Base-by-base conservation (phyloP, 1,140 invertebrate species). In the Wasmannia auropunctata region DNA sequence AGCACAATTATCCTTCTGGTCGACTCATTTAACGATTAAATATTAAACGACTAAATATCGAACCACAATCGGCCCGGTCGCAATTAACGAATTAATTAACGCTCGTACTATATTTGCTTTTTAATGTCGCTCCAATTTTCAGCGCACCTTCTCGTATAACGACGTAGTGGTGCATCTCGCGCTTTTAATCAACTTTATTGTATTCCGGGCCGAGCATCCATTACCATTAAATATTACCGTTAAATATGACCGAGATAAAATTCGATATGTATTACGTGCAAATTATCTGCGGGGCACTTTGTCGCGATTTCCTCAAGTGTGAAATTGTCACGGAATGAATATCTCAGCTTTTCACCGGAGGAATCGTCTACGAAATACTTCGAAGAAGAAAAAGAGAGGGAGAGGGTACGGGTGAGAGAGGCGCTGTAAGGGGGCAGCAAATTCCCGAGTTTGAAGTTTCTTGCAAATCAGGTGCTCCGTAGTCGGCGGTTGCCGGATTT, bases 381-480 rank as follows among this genome's bases (percentile, higher is more conserved):
- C 54, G 34, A 37, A 75, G 34, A 37, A 75, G 54, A 77, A 31
- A 43, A n/a, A 40, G 87, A 76, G 75, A 22, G 54, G 65, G 84
- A 72, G 65, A 51, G 54, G 28, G 25, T 43, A 81, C 28, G n/a
- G 7, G 3, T 3, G 37, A 43, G 75, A 79, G 85, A 85, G 70
- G 16, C 58, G 34, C 46, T 34, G 76, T 40, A 60, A 76, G 62
- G 87, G 49, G 79, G 79, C 67, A 67, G 83, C 80, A 87, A 89
- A 91, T 90, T 88, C 80, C 67, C 69, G 86, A 92, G 87, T 91
- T 87, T 86, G 86, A 91, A 90, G 90, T 89, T 91, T 74, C 88
- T 87, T 86, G 91, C 88, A 90, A 92, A 92, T 92, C 91, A 91
- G 87, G 72, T 87, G 84, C 86, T 74, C 88, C 88, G 87, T 69